These are phyloP conservation scores for Chanos chanos DNA, from an alignment of 2,797 vertebrate genomes.

Conservation along the genomic window DNA sequence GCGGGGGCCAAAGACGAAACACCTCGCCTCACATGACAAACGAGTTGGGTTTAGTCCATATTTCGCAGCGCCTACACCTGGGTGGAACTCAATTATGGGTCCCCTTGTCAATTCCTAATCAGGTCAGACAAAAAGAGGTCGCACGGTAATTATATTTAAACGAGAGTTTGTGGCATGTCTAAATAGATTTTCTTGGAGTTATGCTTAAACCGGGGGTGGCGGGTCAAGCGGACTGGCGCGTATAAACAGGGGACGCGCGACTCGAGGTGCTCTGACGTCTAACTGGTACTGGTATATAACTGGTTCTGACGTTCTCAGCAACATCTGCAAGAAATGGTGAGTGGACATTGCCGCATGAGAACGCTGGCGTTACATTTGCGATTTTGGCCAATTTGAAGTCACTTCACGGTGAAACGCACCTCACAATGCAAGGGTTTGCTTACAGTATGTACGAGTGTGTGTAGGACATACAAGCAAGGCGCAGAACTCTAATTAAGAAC, in stretches of 20 bases:
- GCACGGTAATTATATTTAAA: conserved; percentile 27
- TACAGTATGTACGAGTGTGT: no score
- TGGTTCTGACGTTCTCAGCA: no score
- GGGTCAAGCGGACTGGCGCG: neutral
- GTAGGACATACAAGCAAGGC: no score
- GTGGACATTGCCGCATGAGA: no score
- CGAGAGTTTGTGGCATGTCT: conserved; percentile 10
- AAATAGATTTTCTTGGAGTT: conserved; percentile 26
- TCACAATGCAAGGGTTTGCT: no score
- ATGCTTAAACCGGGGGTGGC: conserved; percentile 12
- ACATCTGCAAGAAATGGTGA: no score
- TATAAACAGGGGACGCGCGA: neutral
- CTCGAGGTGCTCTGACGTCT: no score
- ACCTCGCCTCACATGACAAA: conserved; percentile 51
- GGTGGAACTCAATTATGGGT: conserved; percentile 25
- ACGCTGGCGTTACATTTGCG: no score
- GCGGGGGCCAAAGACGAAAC: conserved; percentile 32
- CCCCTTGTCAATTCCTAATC: conserved; percentile 29
- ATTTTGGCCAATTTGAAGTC: no score
- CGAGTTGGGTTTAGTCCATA: conserved; percentile 29
- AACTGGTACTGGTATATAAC: no score
- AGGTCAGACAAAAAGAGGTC: conserved; percentile 23
- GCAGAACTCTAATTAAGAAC: no score
- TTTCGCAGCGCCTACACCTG: conserved; percentile 27
- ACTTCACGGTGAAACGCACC: no score